Conservation (phyloP, 92 coral and sea anemone species). For the Epizoanthus illoricatus region DNA sequence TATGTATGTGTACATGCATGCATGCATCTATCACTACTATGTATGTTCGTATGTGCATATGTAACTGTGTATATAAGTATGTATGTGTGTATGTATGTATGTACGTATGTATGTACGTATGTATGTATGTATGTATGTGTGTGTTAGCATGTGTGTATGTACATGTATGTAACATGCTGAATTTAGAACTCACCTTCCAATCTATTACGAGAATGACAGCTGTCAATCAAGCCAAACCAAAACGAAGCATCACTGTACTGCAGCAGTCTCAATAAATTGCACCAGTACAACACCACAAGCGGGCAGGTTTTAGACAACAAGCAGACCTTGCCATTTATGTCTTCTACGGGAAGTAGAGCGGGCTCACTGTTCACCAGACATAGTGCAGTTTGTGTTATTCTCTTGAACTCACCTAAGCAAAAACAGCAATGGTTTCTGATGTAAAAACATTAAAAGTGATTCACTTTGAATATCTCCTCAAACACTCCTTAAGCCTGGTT, state of each 20-base stretch:
- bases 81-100: too few species aligned
- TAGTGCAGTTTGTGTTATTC: slow-evolving; percentile 42
- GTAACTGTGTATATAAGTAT: too few species aligned
- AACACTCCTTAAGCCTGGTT: too few species aligned
- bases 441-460: background rate
- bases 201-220: slow-evolving; percentile 43
- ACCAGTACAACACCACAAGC: slow-evolving; percentile 67
- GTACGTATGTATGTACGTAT: too few species aligned
- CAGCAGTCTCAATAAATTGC: slow-evolving; percentile 58
- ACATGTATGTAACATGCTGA: too few species aligned
- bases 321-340: slow-evolving; percentile 48
- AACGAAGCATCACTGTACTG: slow-evolving; percentile 59
- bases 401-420: slow-evolving; percentile 43
- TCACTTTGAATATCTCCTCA: background rate
- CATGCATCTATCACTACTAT: too few species aligned
- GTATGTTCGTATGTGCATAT: too few species aligned
- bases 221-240: slow-evolving; percentile 75
- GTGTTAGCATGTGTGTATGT: too few species aligned
- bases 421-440: background rate
- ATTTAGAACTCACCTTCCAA: slow-evolving; percentile 29
- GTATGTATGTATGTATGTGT: too few species aligned
- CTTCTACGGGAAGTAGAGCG: slow-evolving; percentile 26
- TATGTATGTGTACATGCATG: too few species aligned
- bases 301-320: slow-evolving; percentile 71
- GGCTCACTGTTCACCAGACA: slow-evolving; percentile 31